phyloP scores from a whole-genome alignment of 2,113 vertebrate genomes.

The Cyanoderma ruficeps region DNA sequence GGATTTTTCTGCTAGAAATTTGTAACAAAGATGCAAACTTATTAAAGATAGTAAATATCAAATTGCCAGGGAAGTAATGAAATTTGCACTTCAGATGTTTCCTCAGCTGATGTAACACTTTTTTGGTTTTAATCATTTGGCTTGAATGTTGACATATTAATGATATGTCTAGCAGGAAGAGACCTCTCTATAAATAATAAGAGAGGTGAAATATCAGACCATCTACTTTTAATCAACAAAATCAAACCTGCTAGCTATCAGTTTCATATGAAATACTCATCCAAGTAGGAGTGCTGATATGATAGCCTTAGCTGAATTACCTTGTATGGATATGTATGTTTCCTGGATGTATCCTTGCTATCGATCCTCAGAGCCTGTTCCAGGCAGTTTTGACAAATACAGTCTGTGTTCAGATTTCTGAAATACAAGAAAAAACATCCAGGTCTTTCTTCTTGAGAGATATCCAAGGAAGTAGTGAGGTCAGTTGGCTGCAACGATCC shows the following conservation, averaged over 20 bases:
- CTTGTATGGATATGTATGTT: background rate
- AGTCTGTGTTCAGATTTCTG: background rate
- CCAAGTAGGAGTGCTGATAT: background rate
- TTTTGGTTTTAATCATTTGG: background rate
- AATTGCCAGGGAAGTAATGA: background rate
- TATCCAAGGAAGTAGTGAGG: background rate
- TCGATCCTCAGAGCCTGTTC: background rate
- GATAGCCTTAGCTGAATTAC: background rate
- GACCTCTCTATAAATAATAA: background rate
- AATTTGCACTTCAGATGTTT: background rate
- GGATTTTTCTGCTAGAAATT: background rate
- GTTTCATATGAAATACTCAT: background rate
- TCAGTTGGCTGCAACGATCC: background rate
- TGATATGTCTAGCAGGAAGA: background rate
- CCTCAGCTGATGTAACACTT: background rate
- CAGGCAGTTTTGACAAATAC: background rate
- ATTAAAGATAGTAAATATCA: background rate
- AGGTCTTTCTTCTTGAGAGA: background rate
- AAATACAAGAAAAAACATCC: background rate
- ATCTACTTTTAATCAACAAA: background rate
- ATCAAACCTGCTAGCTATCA: background rate
- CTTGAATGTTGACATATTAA: background rate
- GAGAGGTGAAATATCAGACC: background rate
- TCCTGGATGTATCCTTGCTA: background rate
- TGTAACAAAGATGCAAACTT: background rate